phyloP scores from a whole-genome alignment of 1,140 invertebrate species.

The Caenorhabditis inopinata region DNA sequence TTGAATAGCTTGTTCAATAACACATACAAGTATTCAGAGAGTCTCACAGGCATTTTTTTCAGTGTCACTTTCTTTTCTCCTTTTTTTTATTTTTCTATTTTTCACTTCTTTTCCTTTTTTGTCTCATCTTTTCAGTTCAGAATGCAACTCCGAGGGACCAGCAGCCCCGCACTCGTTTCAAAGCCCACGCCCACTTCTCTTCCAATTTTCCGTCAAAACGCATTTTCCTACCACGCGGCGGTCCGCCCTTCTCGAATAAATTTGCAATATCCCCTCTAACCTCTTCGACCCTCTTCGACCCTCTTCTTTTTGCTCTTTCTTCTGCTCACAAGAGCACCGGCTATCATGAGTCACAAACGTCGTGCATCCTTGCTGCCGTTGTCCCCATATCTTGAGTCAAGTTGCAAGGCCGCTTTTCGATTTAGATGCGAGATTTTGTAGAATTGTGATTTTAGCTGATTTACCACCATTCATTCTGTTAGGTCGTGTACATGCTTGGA shows the following conservation, averaged over 20 bases:
- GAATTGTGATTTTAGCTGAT: neutral
- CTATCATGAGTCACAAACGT: constrained; percentile 10
- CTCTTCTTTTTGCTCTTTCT: neutral
- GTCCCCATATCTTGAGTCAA: neutral
- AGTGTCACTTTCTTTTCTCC: constrained; percentile 23
- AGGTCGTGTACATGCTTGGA: constrained; percentile 19
- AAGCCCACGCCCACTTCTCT: constrained; percentile 15
- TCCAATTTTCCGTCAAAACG: constrained; percentile 34
- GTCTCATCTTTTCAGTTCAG: constrained; percentile 30
- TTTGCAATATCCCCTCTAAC: constrained; percentile 28
- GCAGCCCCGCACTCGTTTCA: constrained; percentile 26
- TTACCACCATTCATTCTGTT: constrained; percentile 26
- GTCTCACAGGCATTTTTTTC: constrained; percentile 18
- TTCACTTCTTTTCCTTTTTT: constrained; percentile 11
- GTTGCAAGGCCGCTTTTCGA: neutral
- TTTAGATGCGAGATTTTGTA: neutral
- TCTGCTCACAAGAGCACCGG: constrained; percentile 9
- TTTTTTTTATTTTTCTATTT: neutral
- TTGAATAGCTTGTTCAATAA: constrained; percentile 5
- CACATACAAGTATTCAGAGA: constrained; percentile 8
- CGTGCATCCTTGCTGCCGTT: neutral
- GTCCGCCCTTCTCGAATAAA: constrained; percentile 25
- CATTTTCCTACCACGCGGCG: constrained; percentile 27
- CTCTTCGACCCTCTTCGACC: constrained; percentile 5
- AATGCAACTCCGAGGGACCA: constrained; percentile 31